phyloP scores from a whole-genome alignment of 2,113 vertebrate species.

The Nycticebus coucang region DNA sequence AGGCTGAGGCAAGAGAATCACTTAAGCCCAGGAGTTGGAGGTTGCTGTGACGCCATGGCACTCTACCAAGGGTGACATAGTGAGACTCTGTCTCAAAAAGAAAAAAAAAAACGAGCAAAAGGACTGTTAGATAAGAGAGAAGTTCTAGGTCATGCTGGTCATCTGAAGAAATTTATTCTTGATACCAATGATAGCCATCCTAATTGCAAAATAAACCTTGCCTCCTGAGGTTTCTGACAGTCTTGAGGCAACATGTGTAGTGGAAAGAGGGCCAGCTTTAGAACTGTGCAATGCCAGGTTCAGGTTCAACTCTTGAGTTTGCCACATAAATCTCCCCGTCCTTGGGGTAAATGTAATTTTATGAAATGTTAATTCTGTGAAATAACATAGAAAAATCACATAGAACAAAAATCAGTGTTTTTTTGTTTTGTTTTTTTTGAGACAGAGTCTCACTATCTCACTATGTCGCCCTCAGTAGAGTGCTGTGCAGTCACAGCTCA shows the following conservation, averaged over 20 bases:
- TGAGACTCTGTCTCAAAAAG: too few relatives aligned
- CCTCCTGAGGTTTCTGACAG: background rate
- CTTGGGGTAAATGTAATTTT: background rate
- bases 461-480: too few relatives aligned
- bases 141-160: conserved; percentile 31
- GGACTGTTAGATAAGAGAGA: conserved; percentile 50
- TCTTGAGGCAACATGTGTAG: background rate
- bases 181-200: background rate
- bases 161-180: conserved; percentile 33
- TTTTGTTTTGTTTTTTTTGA: too few relatives aligned
- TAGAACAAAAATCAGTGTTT: too few relatives aligned
- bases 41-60: too few relatives aligned
- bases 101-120: conserved; percentile 50
- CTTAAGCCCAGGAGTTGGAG: too few relatives aligned
- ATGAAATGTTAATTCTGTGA: too few relatives aligned
- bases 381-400: too few relatives aligned
- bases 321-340: background rate
- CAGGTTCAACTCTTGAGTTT: background rate
- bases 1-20: too few relatives aligned
- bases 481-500: too few relatives aligned
- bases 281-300: background rate
- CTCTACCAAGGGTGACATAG: too few relatives aligned
- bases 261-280: background rate
- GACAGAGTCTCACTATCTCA: too few relatives aligned
- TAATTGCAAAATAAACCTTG: conserved; percentile 9